These are phyloP conservation scores for Periparus ater DNA, from an alignment of 2,797 vertebrate genomes.

Conservation along the genomic window DNA sequence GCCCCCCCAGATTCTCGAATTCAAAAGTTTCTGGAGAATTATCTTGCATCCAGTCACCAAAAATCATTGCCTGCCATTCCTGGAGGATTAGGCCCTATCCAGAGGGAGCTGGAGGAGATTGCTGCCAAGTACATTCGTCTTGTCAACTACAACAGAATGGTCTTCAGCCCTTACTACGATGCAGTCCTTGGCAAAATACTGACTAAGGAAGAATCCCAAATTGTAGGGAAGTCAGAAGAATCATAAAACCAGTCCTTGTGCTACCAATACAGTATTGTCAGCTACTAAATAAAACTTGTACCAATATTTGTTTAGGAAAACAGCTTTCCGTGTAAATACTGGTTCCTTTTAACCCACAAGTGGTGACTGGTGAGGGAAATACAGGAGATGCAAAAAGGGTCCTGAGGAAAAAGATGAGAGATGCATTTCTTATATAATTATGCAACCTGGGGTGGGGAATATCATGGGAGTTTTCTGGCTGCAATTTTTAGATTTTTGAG, in stretches of 20 bases:
- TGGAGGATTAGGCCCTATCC: constrained; percentile 87
- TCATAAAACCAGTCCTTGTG: constrained; percentile 3
- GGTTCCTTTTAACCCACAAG: constrained; percentile 38
- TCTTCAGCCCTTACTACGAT: constrained; percentile 94
- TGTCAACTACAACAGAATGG: constrained; percentile 96
- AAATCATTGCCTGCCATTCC: constrained; percentile 81
- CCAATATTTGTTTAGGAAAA: constrained; percentile 61
- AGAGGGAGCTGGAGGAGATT: constrained; percentile 89
- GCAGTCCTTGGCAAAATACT: constrained; percentile 84
- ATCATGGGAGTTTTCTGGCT: constrained; percentile 2
- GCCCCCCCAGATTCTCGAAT: constrained; percentile 84
- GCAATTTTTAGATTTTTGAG: not conserved
- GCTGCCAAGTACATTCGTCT: constrained; percentile 87
- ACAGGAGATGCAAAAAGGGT: not conserved
- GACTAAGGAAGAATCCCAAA: constrained; percentile 55
- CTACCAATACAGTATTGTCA: not conserved
- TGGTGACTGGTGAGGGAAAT: not conserved
- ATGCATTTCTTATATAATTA: constrained; percentile 42
- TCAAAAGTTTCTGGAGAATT: constrained; percentile 85
- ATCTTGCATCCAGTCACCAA: constrained; percentile 83
- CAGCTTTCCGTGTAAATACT: constrained; percentile 53
- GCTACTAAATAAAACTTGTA: constrained; percentile 1
- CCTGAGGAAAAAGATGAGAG: constrained; percentile 6
- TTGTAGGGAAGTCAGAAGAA: constrained; percentile 24
- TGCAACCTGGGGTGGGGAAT: not conserved